phyloP scores from a whole-genome alignment of 1,140 invertebrate genomes.

The Hylaeus anthracinus region DNA sequence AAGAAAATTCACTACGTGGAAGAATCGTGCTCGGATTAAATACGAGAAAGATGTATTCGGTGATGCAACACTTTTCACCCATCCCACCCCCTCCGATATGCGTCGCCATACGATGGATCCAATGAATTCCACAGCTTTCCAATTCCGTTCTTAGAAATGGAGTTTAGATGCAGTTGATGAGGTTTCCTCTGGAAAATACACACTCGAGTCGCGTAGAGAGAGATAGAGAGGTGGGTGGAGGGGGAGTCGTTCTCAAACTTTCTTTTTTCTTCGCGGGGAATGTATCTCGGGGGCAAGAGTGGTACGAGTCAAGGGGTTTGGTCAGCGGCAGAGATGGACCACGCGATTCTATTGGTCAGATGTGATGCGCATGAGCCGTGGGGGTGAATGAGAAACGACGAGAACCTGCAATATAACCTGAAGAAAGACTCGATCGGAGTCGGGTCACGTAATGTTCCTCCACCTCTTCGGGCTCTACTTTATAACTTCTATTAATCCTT shows the following conservation, averaged over 20 bases:
- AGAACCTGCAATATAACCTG: conserved; percentile 69
- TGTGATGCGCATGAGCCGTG: conserved; percentile 68
- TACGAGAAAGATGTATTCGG: conserved; percentile 21
- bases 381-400: conserved; percentile 70
- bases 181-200: conserved; percentile 67
- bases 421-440: conserved; percentile 70
- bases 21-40: neutral
- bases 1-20: neutral
- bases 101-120: conserved; percentile 49
- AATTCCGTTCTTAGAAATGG: conserved; percentile 67
- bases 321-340: conserved; percentile 70
- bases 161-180: conserved; percentile 67
- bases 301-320: conserved; percentile 69
- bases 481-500: conserved; percentile 72
- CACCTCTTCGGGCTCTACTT: conserved; percentile 69
- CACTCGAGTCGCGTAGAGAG: conserved; percentile 54
- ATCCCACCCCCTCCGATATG: neutral
- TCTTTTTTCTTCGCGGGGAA: conserved; percentile 66
- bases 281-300: conserved; percentile 68
- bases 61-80: conserved; percentile 14
- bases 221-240: neutral
- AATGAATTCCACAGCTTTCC: conserved; percentile 62
- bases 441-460: conserved; percentile 70
- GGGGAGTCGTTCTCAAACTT: conserved; percentile 58
- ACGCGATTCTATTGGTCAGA: conserved; percentile 69